Evolutionary conservation across 2,113 vertebrate species (phyloP), one percentile per base, ranked within the genome.

Genomic region (Psettodes erumei): DNA sequence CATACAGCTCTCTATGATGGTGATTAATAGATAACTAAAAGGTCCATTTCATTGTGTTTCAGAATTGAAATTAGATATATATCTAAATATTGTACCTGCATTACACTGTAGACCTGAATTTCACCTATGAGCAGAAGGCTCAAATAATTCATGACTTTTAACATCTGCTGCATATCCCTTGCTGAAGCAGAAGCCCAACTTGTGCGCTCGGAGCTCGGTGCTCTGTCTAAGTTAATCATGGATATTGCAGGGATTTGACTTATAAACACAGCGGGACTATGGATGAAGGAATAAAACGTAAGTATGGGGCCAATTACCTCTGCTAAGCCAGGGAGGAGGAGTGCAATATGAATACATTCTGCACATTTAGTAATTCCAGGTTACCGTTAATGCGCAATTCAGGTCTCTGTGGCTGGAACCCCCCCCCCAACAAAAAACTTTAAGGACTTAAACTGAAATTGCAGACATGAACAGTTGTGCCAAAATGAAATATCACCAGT

Each of bases 271-370:
- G 75, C 35, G 8, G 82, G 84, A 64, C 43, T 40, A 23, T 68
- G 48, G 67, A 80, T 73, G 70, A 75, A 84, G 56, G 66, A 79
- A 77, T 81, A 61, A 71, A 79, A 77, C 19, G 38, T 42, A 47
- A 54, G 33, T 42, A 33, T 19, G 75, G 63, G 67, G 56, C 74
- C 84, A 88, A 88, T 88, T 83, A 84, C 27, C 50, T 64, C n/a
- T 38, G 48, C n/a, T 79, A 61, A 69, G n/a, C 45, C 62, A 58
- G 75, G 30, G 66, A 77, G 40, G 10, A 51, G 45, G 27, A 40
- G 65, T 79, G 64, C 85, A 80, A 85, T 77, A 75, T 77, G 58
- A 80, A 86, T n/a, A 50, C 5, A 28, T 19, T 58, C 28, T 30
- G 56, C 23, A 66, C 68, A 66, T 66, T 79, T 69, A 71, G 42